These are phyloP conservation scores for Falco biarmicus DNA, from an alignment of 2,797 vertebrate genomes.

Conservation along the genomic window DNA sequence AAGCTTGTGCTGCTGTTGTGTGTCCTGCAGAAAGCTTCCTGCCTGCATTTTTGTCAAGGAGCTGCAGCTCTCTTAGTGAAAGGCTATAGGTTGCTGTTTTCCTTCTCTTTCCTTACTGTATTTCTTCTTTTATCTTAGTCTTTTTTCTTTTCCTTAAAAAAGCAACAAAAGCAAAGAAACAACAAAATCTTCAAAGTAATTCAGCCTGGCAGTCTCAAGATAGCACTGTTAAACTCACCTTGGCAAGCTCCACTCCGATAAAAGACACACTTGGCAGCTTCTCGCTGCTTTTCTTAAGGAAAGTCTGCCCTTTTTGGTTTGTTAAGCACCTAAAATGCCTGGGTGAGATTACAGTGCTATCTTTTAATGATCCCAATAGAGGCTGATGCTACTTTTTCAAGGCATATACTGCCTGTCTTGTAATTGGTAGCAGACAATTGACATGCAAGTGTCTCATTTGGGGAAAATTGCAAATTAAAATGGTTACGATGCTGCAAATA, in stretches of 20 bases:
- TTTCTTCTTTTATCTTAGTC: neutral
- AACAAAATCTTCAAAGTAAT: neutral
- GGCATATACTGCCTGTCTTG: neutral
- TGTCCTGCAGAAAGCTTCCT: neutral
- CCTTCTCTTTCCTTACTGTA: neutral
- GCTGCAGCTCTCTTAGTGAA: neutral
- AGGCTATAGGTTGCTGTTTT: neutral
- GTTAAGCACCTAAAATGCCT: slow-evolving; percentile 3
- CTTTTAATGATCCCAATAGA: neutral
- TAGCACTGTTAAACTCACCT: neutral
- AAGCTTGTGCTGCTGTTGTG: neutral
- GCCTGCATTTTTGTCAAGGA: neutral
- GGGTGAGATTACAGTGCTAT: neutral
- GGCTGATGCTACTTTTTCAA: neutral
- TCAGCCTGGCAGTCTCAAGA: neutral
- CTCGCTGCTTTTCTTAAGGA: neutral
- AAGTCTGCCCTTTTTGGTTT: slow-evolving; percentile 21
- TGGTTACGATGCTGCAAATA: neutral
- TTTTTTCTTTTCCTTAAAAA: neutral
- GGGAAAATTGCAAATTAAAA: slow-evolving; percentile 12
- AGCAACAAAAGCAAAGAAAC: neutral
- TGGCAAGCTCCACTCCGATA: neutral
- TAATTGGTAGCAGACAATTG: slow-evolving; percentile 7
- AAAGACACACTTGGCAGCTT: neutral
- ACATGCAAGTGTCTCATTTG: slow-evolving; percentile 10